A percentile compares a stretch with the other conserved stretches of the same genome.
Conservation (phyloP, 2,797 vertebrate species). For the Notamacropus eugenii region DNA sequence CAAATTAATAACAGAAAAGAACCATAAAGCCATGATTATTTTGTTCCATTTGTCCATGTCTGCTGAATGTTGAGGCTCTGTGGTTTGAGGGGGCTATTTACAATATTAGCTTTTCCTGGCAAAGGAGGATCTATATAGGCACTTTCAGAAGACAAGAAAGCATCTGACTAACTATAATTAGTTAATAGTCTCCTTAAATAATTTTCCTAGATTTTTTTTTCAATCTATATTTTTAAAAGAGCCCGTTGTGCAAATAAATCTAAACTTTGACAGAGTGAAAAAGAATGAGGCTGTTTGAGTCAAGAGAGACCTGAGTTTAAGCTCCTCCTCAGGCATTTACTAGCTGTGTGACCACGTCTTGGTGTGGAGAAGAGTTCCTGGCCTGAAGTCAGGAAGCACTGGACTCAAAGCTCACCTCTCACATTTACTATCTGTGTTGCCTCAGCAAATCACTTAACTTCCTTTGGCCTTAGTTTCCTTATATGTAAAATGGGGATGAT, state of each 20-base stretch:
- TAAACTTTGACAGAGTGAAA: neutral
- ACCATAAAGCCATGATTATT: conserved; percentile 1
- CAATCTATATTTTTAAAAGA: neutral
- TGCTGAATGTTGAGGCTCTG: neutral
- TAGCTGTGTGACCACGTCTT: neutral
- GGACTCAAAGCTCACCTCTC: neutral
- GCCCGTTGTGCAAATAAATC: neutral
- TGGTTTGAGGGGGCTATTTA: neutral
- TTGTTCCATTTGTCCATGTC: neutral
- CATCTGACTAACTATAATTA: neutral
- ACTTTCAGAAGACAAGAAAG: neutral
- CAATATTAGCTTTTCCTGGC: neutral
- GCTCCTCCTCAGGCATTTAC: neutral
- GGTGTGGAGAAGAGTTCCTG: neutral
- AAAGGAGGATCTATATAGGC: neutral
- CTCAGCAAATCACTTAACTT: neutral
- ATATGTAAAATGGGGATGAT: neutral
- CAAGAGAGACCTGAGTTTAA: neutral
- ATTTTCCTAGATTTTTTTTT: neutral
- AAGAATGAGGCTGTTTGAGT: neutral
- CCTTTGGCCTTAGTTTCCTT: neutral
- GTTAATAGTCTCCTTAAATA: neutral
- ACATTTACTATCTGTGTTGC: neutral
- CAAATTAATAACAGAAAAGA: neutral
- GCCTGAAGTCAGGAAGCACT: neutral